Evolutionary conservation across 2,888 invertebrate species (phyloP).

Genomic region (Limnephilus auricula): DNA sequence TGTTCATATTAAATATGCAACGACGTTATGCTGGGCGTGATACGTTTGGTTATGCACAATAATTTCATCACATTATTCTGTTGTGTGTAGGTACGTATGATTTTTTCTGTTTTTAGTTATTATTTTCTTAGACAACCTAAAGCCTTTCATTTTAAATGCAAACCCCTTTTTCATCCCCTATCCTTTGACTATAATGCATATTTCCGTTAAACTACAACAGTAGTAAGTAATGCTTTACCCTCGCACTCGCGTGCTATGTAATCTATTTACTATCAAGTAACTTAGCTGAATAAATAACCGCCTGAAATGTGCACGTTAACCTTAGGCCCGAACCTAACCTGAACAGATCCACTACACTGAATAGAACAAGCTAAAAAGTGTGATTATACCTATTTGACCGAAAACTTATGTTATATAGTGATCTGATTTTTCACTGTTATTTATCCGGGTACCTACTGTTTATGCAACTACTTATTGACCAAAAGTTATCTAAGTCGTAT

Average conservation of each 20-base stretch:
- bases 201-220: neutral
- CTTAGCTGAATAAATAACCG: constrained; percentile 32
- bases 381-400: too few species aligned
- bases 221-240: neutral
- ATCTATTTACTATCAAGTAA: neutral
- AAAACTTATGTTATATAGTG: too few species aligned
- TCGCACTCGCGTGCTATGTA: neutral
- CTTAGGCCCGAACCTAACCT: neutral
- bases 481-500: too few species aligned
- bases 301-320: neutral
- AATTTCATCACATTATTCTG: neutral
- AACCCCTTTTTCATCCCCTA: neutral
- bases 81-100: neutral
- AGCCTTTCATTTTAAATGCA: neutral
- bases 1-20: too few species aligned
- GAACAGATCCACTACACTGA: too few species aligned
- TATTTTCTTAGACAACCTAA: neutral
- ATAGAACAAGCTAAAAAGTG: too few species aligned
- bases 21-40: neutral
- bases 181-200: neutral
- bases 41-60: neutral
- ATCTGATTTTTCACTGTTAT: too few species aligned
- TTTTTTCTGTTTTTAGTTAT: neutral
- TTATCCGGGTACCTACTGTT: too few species aligned
- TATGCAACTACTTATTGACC: too few species aligned